These are phyloP conservation scores for Clanis bilineata DNA, from an alignment of 2,888 invertebrate species.

Conservation along the genomic window DNA sequence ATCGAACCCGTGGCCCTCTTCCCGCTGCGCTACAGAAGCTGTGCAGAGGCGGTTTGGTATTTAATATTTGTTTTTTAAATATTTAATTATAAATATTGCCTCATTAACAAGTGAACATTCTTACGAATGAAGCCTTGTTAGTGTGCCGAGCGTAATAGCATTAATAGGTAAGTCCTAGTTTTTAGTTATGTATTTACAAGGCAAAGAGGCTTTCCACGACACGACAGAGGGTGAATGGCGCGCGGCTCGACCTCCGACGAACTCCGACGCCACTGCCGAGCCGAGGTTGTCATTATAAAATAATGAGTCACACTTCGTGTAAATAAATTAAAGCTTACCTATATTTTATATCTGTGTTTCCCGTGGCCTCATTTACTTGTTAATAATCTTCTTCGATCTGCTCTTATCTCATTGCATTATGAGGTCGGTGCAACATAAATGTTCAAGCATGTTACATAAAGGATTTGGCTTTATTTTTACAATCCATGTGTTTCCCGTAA, in stretches of 20 bases:
- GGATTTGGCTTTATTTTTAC: too few relatives aligned
- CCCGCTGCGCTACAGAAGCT: too few relatives aligned
- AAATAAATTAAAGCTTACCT: neutral
- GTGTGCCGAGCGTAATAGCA: conserved; percentile 36
- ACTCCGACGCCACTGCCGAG: neutral
- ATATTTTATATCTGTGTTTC: neutral
- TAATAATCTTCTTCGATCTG: too few relatives aligned
- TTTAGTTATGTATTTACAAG: conserved; percentile 22
- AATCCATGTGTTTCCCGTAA: too few relatives aligned
- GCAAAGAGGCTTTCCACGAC: conserved; percentile 24
- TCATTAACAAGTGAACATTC: conserved; percentile 10
- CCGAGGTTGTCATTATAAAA: conserved; percentile 8
- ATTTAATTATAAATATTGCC: neutral
- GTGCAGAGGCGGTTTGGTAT: too few relatives aligned
- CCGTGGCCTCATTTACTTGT: neutral
- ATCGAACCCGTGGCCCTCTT: too few relatives aligned
- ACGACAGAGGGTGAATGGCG: conserved; percentile 14
- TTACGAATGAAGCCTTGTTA: conserved; percentile 36
- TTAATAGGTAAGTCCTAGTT: conserved; percentile 29
- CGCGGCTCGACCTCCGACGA: neutral
- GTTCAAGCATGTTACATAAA: too few relatives aligned
- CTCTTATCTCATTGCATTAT: too few relatives aligned
- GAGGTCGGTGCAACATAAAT: too few relatives aligned
- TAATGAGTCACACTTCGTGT: neutral
- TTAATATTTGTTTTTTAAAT: neutral